Evolutionary conservation across 2,797 vertebrate genomes (phyloP).

Genomic region (Cygnus olor): DNA sequence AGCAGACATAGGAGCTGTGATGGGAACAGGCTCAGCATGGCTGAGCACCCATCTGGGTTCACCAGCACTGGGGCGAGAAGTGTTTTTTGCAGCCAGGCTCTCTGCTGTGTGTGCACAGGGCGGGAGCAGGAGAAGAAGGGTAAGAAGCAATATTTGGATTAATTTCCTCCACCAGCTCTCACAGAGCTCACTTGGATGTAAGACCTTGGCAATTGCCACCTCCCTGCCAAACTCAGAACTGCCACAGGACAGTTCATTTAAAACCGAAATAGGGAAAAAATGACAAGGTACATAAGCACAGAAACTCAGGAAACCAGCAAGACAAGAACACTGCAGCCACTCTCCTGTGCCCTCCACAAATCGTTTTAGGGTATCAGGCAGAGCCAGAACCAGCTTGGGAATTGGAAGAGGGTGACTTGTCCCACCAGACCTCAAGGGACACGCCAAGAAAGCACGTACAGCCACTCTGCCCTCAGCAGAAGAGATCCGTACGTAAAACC

Average conservation of each 20-base stretch:
- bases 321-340: background rate
- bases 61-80: background rate
- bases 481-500: background rate
- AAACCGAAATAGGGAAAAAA: background rate
- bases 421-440: background rate
- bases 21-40: accelerated
- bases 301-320: background rate
- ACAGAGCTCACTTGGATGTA: background rate
- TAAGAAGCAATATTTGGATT: background rate
- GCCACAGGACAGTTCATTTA: background rate
- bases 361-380: background rate
- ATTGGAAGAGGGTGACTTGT: background rate
- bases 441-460: background rate
- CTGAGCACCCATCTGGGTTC: background rate
- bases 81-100: background rate
- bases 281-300: background rate
- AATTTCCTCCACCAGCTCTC: background rate
- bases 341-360: background rate
- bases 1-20: accelerated
- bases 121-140: background rate
- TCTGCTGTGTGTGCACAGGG: background rate
- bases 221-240: background rate
- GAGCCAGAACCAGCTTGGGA: background rate
- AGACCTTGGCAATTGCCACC: background rate
- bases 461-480: background rate